Evolutionary conservation across 2,888 invertebrate species (phyloP).

Genomic region (Nemotelus nigrinus): DNA sequence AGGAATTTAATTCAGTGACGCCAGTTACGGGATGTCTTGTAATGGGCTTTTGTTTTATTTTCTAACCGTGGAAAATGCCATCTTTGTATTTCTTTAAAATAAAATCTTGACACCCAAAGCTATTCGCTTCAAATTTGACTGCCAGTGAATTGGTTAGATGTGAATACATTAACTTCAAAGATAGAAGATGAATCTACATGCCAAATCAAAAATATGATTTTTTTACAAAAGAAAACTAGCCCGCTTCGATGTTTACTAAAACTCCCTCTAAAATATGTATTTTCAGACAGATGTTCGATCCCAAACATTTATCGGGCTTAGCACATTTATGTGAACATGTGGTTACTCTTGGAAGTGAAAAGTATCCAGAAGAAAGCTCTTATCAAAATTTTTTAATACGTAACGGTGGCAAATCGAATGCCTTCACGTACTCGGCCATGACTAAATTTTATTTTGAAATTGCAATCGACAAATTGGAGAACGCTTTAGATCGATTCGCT

Average conservation of each 20-base stretch:
- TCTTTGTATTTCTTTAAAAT: too few species aligned
- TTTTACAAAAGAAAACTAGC: too few species aligned
- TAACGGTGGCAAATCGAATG: slow-evolving; percentile 92
- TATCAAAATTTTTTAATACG: slow-evolving; percentile 89
- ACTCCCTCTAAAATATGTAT: not conserved
- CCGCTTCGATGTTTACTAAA: not conserved
- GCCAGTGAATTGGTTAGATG: too few species aligned
- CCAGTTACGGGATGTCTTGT: too few species aligned
- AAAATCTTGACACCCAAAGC: too few species aligned
- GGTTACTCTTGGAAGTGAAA: slow-evolving; percentile 95
- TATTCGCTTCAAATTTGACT: too few species aligned
- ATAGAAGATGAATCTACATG: too few species aligned
- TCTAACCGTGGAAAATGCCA: too few species aligned
- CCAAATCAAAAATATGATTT: too few species aligned
- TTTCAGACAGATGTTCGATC: slow-evolving; percentile 85
- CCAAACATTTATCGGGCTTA: slow-evolving; percentile 86
- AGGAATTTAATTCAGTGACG: too few species aligned
- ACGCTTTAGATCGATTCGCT: slow-evolving; percentile 91
- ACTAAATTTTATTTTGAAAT: slow-evolving; percentile 96
- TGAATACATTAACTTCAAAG: too few species aligned
- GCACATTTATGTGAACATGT: slow-evolving; percentile 99
- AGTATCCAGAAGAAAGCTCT: slow-evolving; percentile 91
- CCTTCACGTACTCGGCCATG: slow-evolving; percentile 88
- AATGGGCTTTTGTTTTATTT: too few species aligned
- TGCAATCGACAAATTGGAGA: slow-evolving; percentile 79